Evolutionary conservation across 53 echinoderm and acorn worm species (phyloP).

Genomic region (Echinarachnius parma): DNA sequence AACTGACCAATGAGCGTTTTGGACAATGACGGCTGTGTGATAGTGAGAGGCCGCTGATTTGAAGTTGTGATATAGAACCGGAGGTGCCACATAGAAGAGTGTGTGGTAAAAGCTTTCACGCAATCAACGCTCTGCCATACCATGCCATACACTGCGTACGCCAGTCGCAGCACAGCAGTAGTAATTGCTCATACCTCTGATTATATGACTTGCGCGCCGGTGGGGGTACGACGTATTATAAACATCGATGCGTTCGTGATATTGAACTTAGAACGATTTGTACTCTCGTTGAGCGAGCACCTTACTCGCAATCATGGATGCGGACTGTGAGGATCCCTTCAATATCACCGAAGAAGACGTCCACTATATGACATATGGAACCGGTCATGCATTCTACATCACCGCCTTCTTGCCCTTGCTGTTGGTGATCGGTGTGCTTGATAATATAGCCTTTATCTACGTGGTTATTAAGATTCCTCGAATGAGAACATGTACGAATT

Average conservation of each 20-base stretch:
- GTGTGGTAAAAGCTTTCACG: not conserved
- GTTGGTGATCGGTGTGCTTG: slow-evolving; percentile 65
- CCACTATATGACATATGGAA: slow-evolving; percentile 38
- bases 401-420: slow-evolving; percentile 71
- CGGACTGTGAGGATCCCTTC: slow-evolving; percentile 11
- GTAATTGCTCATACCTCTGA: too few species aligned
- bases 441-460: slow-evolving; percentile 73
- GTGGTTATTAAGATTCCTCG: slow-evolving; percentile 69
- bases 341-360: slow-evolving; percentile 15
- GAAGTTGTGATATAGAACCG: not conserved
- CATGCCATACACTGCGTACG: not conserved
- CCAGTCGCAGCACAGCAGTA: not conserved
- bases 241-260: too few species aligned
- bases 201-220: not conserved
- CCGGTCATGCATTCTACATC: slow-evolving; percentile 45
- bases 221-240: not conserved
- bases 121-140: not conserved
- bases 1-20: slow-evolving; percentile 38
- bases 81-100: slow-evolving; percentile 15
- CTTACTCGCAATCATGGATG: slow-evolving; percentile 9
- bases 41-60: not conserved
- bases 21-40: too few species aligned
- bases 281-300: too few species aligned
- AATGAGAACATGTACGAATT: slow-evolving; percentile 89
- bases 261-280: too few species aligned